Conservation (phyloP, 2,797 vertebrate species). For the Brotula barbata region DNA sequence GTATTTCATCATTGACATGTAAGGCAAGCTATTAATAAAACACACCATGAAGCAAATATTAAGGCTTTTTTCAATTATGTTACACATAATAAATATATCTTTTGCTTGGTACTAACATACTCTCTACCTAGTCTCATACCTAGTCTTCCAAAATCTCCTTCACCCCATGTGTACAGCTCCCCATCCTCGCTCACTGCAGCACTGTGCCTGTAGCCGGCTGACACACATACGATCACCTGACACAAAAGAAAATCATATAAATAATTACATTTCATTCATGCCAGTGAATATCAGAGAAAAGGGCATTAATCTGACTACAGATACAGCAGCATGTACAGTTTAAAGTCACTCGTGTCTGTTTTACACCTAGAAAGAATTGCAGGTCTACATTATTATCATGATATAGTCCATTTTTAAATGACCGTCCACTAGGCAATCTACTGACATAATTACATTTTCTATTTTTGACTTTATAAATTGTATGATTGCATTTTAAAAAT, state of each 20-base stretch:
- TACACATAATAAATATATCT: too few relatives aligned
- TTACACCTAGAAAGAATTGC: not conserved
- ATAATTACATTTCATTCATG: not conserved
- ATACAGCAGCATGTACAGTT: not conserved
- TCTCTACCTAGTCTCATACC: too few relatives aligned
- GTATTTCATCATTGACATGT: too few relatives aligned
- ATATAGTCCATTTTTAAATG: too few relatives aligned
- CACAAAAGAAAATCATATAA: constrained; percentile 7
- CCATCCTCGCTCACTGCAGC: constrained; percentile 83
- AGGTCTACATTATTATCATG: too few relatives aligned
- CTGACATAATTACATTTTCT: too few relatives aligned
- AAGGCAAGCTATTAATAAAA: too few relatives aligned
- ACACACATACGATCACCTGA: constrained; percentile 85
- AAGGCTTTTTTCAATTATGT: too few relatives aligned
- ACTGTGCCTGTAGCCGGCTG: constrained; percentile 86
- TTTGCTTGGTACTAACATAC: too few relatives aligned
- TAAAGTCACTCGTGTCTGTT: not conserved
- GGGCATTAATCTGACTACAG: not conserved
- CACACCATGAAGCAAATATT: too few relatives aligned
- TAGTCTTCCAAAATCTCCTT: constrained; percentile 84
- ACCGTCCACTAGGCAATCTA: too few relatives aligned
- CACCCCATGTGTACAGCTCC: constrained; percentile 85
- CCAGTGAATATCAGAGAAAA: not conserved
- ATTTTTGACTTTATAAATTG: not conserved
- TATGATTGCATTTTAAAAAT: not conserved